Conservation (phyloP, 2,888 invertebrate genomes). For the Lasioglossum vierecki region DNA sequence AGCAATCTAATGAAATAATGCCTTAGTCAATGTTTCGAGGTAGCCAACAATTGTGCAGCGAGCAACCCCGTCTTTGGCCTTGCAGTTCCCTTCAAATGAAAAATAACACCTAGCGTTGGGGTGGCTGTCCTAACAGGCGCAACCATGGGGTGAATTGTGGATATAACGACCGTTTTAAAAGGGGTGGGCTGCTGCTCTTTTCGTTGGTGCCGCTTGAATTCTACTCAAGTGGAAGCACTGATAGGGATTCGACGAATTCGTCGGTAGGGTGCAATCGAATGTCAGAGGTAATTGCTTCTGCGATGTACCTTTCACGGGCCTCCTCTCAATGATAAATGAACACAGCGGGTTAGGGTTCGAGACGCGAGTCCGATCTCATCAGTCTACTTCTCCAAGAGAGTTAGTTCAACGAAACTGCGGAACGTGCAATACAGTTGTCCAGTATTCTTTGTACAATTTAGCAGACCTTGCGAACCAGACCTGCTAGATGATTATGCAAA, state of each 20-base stretch:
- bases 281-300: constrained; percentile 47
- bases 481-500: not conserved
- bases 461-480: not conserved
- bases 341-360: not conserved
- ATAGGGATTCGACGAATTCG: constrained; percentile 42
- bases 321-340: constrained; percentile 19
- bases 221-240: constrained; percentile 34
- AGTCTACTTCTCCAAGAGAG: not conserved
- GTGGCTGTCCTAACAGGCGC: not conserved
- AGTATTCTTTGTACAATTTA: constrained; percentile 13
- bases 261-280: constrained; percentile 25
- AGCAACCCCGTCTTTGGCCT: not conserved
- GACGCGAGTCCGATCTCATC: constrained; percentile 16
- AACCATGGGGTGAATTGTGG: constrained; percentile 43
- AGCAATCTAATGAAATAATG: not conserved
- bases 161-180: constrained; percentile 54
- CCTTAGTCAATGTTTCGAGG: not conserved
- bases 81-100: constrained; percentile 42
- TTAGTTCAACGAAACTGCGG: not conserved
- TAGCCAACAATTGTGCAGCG: not conserved
- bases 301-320: constrained; percentile 34
- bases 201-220: constrained; percentile 40
- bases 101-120: constrained; percentile 46
- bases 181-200: constrained; percentile 52
- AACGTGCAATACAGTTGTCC: not conserved